Conservation (phyloP, 2,113 vertebrate genomes). For the Laticauda laticaudata region DNA sequence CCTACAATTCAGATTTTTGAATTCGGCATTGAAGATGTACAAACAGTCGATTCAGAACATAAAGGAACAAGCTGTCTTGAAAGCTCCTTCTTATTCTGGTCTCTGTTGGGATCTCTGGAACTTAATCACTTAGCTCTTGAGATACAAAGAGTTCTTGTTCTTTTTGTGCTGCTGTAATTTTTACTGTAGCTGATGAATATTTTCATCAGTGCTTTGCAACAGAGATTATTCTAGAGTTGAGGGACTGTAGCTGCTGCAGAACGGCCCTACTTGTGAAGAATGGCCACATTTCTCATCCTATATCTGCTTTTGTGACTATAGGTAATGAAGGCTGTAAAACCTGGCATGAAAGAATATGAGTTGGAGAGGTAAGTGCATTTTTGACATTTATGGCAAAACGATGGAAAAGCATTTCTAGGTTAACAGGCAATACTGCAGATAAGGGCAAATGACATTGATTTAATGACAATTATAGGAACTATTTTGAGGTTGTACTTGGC, state of each 20-base stretch:
- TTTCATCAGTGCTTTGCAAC: background rate
- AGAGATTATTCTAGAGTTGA: background rate
- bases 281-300: background rate
- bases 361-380: constrained; percentile 72
- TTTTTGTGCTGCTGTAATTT: background rate
- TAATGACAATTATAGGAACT: background rate
- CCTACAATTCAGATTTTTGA: background rate
- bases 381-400: constrained; percentile 48
- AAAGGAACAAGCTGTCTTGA: background rate
- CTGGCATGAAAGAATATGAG: constrained; percentile 81
- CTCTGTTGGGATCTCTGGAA: background rate
- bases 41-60: background rate
- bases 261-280: background rate
- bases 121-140: background rate
- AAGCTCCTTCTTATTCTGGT: background rate
- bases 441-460: background rate
- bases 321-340: constrained; percentile 81
- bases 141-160: background rate
- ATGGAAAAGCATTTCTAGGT: constrained; percentile 17
- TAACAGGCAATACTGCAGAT: constrained; percentile 8
- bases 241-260: background rate
- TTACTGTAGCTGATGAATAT: background rate
- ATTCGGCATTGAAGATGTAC: background rate
- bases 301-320: constrained; percentile 65
- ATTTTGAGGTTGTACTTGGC: background rate